Conservation (phyloP, 2,888 invertebrate species). For the Acleris literana region DNA sequence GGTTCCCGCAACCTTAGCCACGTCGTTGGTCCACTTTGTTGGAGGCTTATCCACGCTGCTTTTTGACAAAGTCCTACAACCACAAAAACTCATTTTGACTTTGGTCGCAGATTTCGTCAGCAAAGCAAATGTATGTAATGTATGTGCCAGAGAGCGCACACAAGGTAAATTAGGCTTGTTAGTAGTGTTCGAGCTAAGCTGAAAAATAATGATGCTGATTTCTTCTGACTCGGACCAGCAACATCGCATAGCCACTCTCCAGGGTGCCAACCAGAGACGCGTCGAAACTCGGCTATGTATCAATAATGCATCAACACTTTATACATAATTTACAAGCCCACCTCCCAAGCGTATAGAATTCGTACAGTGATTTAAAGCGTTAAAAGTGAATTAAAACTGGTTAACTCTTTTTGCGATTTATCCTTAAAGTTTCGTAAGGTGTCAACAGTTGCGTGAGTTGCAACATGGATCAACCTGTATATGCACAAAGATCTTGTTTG, state of each 20-base stretch:
- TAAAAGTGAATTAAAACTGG: slow-evolving; percentile 22
- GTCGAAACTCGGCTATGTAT: slow-evolving; percentile 36
- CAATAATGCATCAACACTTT: slow-evolving; percentile 39
- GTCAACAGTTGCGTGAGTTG: background rate
- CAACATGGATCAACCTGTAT: background rate
- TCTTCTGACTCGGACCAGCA: slow-evolving; percentile 11
- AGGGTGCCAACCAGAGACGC: slow-evolving; percentile 29
- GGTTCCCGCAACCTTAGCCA: background rate
- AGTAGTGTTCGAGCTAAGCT: background rate
- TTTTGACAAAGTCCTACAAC: background rate
- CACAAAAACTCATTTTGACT: too few relatives aligned
- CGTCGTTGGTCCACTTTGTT: background rate
- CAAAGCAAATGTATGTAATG: too few relatives aligned
- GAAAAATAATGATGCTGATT: background rate
- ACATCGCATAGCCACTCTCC: slow-evolving; percentile 14
- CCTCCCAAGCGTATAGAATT: slow-evolving; percentile 14
- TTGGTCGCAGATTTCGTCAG: too few relatives aligned
- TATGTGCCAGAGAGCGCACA: too few relatives aligned
- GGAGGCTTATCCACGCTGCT: background rate
- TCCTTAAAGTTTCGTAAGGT: background rate
- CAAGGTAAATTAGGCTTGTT: too few relatives aligned
- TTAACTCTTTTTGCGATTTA: slow-evolving; percentile 15
- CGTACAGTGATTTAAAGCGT: slow-evolving; percentile 24
- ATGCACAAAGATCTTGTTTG: too few relatives aligned
- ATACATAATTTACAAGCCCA: slow-evolving; percentile 38